Conservation (phyloP, 2,113 vertebrate genomes). For the Phrynosoma platyrhinos region DNA sequence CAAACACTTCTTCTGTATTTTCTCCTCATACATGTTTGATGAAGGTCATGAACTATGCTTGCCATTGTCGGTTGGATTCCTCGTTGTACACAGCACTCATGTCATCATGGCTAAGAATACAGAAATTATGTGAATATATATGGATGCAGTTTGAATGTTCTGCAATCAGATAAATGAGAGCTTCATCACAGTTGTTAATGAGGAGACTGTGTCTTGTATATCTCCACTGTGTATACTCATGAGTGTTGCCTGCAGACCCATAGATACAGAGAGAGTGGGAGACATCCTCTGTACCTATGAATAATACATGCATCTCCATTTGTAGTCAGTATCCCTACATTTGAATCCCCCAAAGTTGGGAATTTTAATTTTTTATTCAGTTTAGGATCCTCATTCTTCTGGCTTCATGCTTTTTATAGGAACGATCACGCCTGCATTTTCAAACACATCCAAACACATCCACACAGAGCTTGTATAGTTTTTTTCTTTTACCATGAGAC, state of each 20-base stretch:
- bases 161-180: constrained; percentile 8
- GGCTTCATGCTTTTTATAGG: constrained; percentile 14
- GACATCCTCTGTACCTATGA: neutral
- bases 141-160: constrained; percentile 32
- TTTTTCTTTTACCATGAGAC: neutral
- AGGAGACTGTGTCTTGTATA: neutral
- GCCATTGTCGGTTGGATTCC: constrained; percentile 62
- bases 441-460: neutral
- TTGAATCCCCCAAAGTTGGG: constrained; percentile 10
- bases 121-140: constrained; percentile 39
- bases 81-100: constrained; percentile 67
- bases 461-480: constrained; percentile 4
- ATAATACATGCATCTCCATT: neutral
- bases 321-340: neutral
- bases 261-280: neutral
- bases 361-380: constrained; percentile 25
- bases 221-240: neutral
- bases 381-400: constrained; percentile 27
- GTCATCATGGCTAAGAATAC: constrained; percentile 58
- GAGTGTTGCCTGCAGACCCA: neutral
- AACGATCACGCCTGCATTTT: constrained; percentile 18
- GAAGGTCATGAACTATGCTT: constrained; percentile 53
- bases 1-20: constrained; percentile 65
- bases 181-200: neutral
- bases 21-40: constrained; percentile 78